phyloP scores from a whole-genome alignment of 2,797 vertebrate genomes.

The Hirundo rustica region DNA sequence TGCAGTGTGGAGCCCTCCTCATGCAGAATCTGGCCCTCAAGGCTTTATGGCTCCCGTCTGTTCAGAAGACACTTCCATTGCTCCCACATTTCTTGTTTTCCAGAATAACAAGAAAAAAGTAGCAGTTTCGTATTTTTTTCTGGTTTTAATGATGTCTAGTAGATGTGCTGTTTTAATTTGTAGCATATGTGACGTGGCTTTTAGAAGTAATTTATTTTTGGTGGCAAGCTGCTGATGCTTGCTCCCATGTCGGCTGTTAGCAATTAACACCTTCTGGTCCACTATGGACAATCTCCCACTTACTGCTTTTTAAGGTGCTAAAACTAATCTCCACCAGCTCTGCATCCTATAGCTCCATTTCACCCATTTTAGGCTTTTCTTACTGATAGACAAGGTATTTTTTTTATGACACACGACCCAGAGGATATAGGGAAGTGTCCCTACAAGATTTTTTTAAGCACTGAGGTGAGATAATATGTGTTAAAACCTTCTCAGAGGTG shows the following conservation, averaged over 20 bases:
- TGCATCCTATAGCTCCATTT: neutral
- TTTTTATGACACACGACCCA: neutral
- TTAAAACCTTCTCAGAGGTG: constrained; percentile 8
- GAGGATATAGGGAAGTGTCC: neutral
- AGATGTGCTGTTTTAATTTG: constrained; percentile 33
- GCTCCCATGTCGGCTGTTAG: neutral
- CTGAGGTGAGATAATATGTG: neutral
- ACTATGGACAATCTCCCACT: constrained; percentile 7
- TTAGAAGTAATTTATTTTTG: constrained; percentile 45
- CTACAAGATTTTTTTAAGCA: neutral
- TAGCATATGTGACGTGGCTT: constrained; percentile 12
- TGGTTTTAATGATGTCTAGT: neutral
- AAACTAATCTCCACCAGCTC: constrained; percentile 20
- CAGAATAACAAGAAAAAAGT: neutral
- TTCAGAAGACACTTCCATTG: neutral
- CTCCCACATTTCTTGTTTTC: neutral
- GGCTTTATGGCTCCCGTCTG: neutral
- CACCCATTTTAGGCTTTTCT: neutral
- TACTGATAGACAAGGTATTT: neutral
- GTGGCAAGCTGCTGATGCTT: constrained; percentile 20
- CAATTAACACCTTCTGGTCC: constrained; percentile 58
- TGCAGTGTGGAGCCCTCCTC: neutral
- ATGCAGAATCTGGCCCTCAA: neutral
- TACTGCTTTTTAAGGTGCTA: constrained; percentile 46
- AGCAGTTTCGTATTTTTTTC: neutral